Evolutionary conservation across 1,140 invertebrate species (phyloP), one percentile per base, ranked within the genome.

Genomic region (Drosophila subobscura): DNA sequence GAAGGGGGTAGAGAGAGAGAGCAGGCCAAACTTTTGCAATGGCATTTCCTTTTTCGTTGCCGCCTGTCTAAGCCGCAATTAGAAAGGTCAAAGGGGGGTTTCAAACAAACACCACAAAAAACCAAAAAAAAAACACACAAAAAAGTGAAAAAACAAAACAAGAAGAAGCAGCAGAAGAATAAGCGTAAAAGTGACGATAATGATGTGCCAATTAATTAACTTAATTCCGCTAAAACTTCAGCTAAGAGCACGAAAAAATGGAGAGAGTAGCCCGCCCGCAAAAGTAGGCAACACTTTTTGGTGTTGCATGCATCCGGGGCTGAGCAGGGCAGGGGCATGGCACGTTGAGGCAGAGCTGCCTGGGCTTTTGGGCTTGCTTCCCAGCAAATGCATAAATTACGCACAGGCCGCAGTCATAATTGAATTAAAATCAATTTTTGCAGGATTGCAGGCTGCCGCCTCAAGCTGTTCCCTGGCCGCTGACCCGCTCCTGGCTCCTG

Each of bases 341-440:
- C n/a, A n/a, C n/a, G n/a, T n/a, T n/a, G 16, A 20, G 16, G 16
- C 16, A 20, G 16, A 8, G 33, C 4, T 20, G 16, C 33, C 45
- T 41, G 6, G 52, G 46, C 16, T 47, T 33, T 40, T 5, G 58
- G 66, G 70, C 59, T 54, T n/a, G 60, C 29, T 57, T 74, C 77
- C 77, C 66, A 70, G 80, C 72, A 84, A 84, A 84, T 77, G 80
- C 80, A 84, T 84, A 84, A 84, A 84, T 84, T 84, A 84, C 72
- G 64, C 72, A 79, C 80, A 20, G 16, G 16, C 16, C 66, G 64
- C 6, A 37, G 10, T 37, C 33, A 37, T 85, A 84, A 84, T 84
- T 79, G 72, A 79, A 84, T 84, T 84, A 84, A 79, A 84, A 85
- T 58, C 80, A 84, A 85, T 84, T 84, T 84, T 70, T 61, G 74